These are phyloP conservation scores for Drosophila pachea DNA, from an alignment of 1,140 invertebrate genomes.

Conservation along the genomic window DNA sequence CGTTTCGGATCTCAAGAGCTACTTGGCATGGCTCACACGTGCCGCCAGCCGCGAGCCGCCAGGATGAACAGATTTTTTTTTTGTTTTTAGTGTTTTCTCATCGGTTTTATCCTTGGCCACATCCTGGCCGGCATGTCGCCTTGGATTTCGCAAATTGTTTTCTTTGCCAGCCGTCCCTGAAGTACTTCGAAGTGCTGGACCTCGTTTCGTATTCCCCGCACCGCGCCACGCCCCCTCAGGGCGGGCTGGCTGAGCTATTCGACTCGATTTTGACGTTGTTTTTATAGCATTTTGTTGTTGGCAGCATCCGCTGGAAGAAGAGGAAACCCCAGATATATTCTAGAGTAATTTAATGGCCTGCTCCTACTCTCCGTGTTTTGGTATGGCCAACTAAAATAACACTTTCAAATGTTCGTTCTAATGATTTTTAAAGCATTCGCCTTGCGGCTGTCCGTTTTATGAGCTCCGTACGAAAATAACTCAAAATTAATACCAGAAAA, in stretches of 20 bases:
- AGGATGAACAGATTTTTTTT: background rate
- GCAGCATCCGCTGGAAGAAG: slow-evolving; percentile 50
- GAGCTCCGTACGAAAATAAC: slow-evolving; percentile 46
- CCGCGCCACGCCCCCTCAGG: slow-evolving; percentile 3
- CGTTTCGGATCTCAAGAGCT: slow-evolving; percentile 36
- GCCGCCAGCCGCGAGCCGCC: background rate
- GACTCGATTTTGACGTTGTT: slow-evolving; percentile 27
- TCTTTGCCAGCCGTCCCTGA: slow-evolving; percentile 33
- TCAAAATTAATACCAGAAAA: slow-evolving; percentile 38
- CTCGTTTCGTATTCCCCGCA: too few relatives aligned
- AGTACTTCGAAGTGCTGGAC: background rate
- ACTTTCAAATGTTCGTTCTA: slow-evolving; percentile 54
- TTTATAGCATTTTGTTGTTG: slow-evolving; percentile 36
- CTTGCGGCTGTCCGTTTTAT: slow-evolving; percentile 38
- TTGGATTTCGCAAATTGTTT: slow-evolving; percentile 57
- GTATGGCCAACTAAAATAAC: slow-evolving; percentile 62
- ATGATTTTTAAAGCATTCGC: slow-evolving; percentile 56
- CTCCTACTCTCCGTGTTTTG: slow-evolving; percentile 32
- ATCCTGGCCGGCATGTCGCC: slow-evolving; percentile 38
- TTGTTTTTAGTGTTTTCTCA: too few relatives aligned
- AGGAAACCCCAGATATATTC: background rate
- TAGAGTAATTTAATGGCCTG: slow-evolving; percentile 50
- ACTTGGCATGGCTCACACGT: slow-evolving; percentile 63
- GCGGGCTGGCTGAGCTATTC: slow-evolving; percentile 8
- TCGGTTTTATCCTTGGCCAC: slow-evolving; percentile 56